Percentiles rank a stretch among this genome's conserved stretches.
These are phyloP conservation scores for Odontesthes bonariensis DNA, from an alignment of 2,113 vertebrate genomes.

Conservation along the genomic window DNA sequence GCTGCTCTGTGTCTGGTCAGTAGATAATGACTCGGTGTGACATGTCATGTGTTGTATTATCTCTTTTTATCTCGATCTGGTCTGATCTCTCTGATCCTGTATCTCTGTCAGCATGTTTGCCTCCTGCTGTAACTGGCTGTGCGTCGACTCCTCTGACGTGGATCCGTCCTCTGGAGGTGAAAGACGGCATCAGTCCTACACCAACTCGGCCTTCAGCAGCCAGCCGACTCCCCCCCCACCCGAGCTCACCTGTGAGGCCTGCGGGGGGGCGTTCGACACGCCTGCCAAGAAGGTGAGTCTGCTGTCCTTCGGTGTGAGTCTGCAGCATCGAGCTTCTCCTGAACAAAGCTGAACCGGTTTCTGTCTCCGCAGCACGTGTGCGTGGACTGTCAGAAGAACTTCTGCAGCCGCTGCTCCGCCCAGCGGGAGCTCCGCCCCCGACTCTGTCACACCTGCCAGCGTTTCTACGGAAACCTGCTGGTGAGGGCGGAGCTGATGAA, in stretches of 20 bases:
- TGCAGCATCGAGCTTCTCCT: no score
- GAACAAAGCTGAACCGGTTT: no score
- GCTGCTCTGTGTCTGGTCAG: no score
- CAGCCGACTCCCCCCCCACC: constrained; percentile 84
- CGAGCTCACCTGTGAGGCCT: constrained; percentile 88
- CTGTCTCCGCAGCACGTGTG: constrained; percentile 86
- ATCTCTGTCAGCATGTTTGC: constrained; percentile 89
- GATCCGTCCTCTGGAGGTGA: constrained; percentile 67
- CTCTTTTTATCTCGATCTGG: no score
- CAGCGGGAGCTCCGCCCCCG: constrained; percentile 84
- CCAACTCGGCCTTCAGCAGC: constrained; percentile 90
- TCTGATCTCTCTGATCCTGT: no score
- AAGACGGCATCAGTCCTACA: constrained; percentile 83
- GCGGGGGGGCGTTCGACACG: constrained; percentile 81
- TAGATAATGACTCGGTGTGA: no score
- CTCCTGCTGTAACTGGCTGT: constrained; percentile 94
- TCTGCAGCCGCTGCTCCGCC: constrained; percentile 85
- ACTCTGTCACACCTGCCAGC: constrained; percentile 92
- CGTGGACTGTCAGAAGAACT: constrained; percentile 92
- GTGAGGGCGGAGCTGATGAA: constrained; percentile 92
- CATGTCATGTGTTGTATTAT: no score
- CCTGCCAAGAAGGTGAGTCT: constrained; percentile 84
- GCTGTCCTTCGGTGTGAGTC: no score
- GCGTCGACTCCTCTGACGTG: constrained; percentile 85
- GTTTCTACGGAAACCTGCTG: constrained; percentile 89